These are phyloP conservation scores for Brachionus paranguensis DNA, from an alignment of 1,140 invertebrate genomes.

Conservation along the genomic window DNA sequence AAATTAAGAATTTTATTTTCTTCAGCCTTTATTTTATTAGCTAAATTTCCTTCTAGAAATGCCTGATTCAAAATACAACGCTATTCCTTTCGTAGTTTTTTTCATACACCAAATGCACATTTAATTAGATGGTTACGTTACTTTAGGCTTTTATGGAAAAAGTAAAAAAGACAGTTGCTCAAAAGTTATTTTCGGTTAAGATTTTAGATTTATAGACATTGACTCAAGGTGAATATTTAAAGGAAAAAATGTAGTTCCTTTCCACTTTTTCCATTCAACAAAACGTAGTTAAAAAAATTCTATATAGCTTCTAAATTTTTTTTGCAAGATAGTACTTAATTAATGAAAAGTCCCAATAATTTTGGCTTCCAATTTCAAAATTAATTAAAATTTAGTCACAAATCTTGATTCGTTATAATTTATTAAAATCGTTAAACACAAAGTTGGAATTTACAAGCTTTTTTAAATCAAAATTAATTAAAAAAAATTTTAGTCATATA, in stretches of 20 bases:
- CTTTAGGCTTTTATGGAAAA: neutral
- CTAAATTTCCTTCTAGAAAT: neutral
- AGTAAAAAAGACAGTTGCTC: neutral
- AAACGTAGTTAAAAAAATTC: no score
- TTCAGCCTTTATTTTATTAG: neutral
- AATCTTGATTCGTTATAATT: neutral
- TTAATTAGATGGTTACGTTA: neutral
- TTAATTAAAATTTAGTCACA: neutral
- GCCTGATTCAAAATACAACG: neutral
- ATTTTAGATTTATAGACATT: neutral
- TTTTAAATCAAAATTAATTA: neutral
- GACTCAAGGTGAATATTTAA: neutral
- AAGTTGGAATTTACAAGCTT: neutral
- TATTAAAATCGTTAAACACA: neutral
- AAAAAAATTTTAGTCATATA: neutral
- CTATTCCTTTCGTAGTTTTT: neutral
- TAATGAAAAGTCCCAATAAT: neutral
- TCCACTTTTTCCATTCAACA: no score
- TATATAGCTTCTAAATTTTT: no score
- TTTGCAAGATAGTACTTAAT: no score
- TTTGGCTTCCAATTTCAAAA: neutral
- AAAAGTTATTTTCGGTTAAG: neutral
- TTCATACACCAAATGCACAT: constrained; percentile 7
- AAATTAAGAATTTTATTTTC: neutral
- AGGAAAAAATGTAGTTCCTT: neutral